phyloP scores from a whole-genome alignment of 2,888 invertebrate species.

The Choristoneura rosaceana region DNA sequence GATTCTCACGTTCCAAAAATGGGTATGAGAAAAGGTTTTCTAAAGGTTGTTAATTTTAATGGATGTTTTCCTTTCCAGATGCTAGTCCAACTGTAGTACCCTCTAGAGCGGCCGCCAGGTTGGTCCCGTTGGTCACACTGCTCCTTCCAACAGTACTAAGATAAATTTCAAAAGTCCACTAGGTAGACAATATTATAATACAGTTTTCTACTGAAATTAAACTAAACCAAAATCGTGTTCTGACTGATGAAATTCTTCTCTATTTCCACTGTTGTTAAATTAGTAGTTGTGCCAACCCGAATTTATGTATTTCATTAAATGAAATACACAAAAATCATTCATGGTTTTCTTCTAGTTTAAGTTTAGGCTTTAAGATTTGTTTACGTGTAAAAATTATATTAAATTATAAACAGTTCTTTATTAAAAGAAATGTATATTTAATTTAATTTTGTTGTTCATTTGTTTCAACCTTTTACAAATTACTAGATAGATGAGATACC shows the following conservation, averaged over 20 bases:
- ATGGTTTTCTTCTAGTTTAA: constrained; percentile 38
- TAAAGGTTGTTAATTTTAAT: background rate
- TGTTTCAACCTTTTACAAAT: background rate
- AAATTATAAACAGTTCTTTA: constrained; percentile 30
- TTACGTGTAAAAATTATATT: constrained; percentile 26
- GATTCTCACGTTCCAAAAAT: background rate
- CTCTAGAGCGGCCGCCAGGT: constrained; percentile 45
- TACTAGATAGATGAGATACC: too few relatives aligned
- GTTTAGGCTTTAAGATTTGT: constrained; percentile 34
- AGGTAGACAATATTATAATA: constrained; percentile 46
- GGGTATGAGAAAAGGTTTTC: background rate
- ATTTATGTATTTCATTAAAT: constrained; percentile 83
- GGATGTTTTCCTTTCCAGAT: constrained; percentile 50
- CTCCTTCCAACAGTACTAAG: constrained; percentile 54
- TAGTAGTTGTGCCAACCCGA: constrained; percentile 84
- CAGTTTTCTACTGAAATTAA: constrained; percentile 45
- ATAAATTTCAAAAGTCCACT: constrained; percentile 52
- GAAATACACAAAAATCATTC: constrained; percentile 59
- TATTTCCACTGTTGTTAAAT: constrained; percentile 74
- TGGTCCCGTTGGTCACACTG: constrained; percentile 49
- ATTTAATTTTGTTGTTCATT: background rate
- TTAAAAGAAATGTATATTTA: constrained; percentile 8
- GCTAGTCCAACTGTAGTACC: constrained; percentile 42
- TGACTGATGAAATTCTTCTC: constrained; percentile 69
- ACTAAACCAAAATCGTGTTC: constrained; percentile 53